Evolutionary conservation across 37 sponge, comb jelly and placozoan genomes (phyloP).

Genomic region (Agelas oroides): DNA sequence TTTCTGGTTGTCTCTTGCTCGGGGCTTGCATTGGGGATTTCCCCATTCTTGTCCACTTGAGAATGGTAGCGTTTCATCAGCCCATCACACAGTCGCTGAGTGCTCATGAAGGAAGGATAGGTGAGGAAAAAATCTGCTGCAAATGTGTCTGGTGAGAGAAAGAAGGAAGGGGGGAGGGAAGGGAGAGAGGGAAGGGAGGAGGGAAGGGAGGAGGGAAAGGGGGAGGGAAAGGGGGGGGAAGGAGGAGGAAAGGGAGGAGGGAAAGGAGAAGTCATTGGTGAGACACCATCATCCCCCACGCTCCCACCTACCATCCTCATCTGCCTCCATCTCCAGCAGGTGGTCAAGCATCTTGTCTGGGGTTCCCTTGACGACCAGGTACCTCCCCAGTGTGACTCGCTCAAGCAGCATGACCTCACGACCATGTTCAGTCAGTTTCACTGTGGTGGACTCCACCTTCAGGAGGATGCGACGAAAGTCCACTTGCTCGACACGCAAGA

Average conservation of each 20-base stretch:
- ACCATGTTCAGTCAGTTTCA: constrained; percentile 73
- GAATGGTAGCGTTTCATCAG: constrained; percentile 55
- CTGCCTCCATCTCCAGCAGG: constrained; percentile 67
- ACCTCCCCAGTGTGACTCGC: constrained; percentile 52
- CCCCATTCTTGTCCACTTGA: background rate
- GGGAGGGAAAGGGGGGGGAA: background rate
- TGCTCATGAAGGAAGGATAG: constrained; percentile 75
- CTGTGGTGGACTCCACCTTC: constrained; percentile 82
- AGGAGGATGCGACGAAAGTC: constrained; percentile 85
- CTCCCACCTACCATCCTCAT: constrained; percentile 33
- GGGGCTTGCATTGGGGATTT: background rate
- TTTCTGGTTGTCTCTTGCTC: constrained; percentile 31
- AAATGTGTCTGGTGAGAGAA: constrained; percentile 62
- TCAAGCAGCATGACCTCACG: constrained; percentile 86
- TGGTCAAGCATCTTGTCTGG: constrained; percentile 89
- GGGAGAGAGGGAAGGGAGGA: background rate
- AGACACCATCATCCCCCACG: background rate
- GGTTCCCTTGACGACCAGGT: constrained; percentile 77
- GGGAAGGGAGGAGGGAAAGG: background rate
- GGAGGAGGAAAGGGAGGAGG: background rate
- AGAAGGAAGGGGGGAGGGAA: background rate
- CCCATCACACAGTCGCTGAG: constrained; percentile 59
- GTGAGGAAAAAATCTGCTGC: constrained; percentile 90
- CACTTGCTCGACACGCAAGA: constrained; percentile 72
- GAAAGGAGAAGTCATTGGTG: no score